Evolutionary conservation across 2,113 vertebrate species (phyloP).

Genomic region (Mesitornis unicolor): DNA sequence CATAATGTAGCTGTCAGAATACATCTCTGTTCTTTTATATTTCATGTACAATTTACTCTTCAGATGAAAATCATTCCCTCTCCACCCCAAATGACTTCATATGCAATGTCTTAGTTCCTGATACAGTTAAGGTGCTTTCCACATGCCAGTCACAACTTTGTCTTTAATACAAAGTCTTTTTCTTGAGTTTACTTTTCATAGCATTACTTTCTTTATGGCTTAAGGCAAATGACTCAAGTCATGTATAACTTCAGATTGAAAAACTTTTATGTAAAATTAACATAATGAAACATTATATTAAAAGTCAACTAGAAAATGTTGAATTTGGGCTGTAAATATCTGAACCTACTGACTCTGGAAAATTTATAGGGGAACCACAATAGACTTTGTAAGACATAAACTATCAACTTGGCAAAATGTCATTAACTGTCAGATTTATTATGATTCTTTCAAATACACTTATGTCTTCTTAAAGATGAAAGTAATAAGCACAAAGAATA

Average conservation of each 20-base stretch:
- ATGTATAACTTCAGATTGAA: neutral
- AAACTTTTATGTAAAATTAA: neutral
- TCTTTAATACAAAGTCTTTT: neutral
- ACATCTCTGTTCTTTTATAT: neutral
- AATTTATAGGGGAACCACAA: neutral
- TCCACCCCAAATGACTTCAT: neutral
- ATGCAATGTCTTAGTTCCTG: neutral
- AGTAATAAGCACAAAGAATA: neutral
- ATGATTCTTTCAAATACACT: neutral
- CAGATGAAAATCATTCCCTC: neutral
- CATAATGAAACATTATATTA: neutral
- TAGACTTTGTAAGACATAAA: neutral
- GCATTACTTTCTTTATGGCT: neutral
- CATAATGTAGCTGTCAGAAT: neutral
- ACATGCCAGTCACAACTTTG: neutral
- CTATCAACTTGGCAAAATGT: neutral
- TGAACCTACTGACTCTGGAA: neutral
- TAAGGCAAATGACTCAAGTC: neutral
- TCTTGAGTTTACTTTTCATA: neutral
- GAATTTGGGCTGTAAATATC: neutral
- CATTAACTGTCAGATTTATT: neutral
- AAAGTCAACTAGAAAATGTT: neutral
- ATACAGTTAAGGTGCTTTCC: neutral
- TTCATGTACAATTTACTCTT: neutral
- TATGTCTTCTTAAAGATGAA: neutral